These are phyloP conservation scores for Peromyscus eremicus DNA, from an alignment of 2,797 vertebrate genomes.

Conservation along the genomic window DNA sequence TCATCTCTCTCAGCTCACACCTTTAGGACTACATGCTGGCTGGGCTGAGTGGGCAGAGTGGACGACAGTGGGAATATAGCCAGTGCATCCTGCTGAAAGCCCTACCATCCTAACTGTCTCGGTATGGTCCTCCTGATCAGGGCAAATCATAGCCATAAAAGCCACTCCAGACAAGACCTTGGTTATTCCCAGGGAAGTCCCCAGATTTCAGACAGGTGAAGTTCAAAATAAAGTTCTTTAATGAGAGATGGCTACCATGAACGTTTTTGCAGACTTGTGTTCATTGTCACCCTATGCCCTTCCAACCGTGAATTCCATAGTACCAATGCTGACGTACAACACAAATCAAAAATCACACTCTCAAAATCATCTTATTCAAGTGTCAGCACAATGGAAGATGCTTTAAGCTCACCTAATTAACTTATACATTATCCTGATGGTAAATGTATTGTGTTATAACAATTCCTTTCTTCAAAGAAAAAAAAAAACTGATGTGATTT, in stretches of 20 bases:
- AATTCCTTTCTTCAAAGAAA: constrained; percentile 17
- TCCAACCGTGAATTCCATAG: rapidly evolving
- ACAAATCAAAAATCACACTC: background rate
- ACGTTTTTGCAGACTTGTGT: rapidly evolving
- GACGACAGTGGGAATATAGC: rapidly evolving
- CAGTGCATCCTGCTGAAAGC: rapidly evolving
- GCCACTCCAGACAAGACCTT: rapidly evolving
- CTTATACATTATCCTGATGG: constrained; percentile 7
- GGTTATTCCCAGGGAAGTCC: background rate
- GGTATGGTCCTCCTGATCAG: rapidly evolving
- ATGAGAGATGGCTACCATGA: rapidly evolving
- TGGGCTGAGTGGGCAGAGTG: rapidly evolving
- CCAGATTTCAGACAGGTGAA: background rate
- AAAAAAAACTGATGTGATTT: constrained; percentile 13
- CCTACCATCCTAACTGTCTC: background rate
- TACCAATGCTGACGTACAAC: background rate
- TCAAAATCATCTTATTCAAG: too few relatives aligned
- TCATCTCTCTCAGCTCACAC: background rate
- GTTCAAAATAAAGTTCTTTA: background rate
- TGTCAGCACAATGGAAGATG: background rate
- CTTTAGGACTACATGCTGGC: rapidly evolving
- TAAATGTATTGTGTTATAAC: background rate
- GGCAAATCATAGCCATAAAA: background rate
- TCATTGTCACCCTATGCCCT: too few relatives aligned
- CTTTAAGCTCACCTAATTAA: background rate